Evolutionary conservation across 2,888 invertebrate genomes (phyloP).

Genomic region (Coelinius sp.): DNA sequence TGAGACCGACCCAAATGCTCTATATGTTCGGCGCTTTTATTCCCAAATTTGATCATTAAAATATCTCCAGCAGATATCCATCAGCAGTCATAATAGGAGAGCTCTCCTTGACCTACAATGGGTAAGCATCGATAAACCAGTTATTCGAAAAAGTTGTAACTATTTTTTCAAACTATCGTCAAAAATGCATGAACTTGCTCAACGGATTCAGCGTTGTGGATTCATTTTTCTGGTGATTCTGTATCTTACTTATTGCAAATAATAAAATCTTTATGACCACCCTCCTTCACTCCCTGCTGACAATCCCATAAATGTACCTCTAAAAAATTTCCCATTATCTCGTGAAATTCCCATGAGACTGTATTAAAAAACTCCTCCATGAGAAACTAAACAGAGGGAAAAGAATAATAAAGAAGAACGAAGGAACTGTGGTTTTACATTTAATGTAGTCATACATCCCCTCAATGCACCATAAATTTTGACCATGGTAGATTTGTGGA

Average conservation of each 20-base stretch:
- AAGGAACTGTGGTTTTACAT: conserved; percentile 9
- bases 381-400: not conserved
- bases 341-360: not conserved
- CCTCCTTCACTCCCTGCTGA: not conserved
- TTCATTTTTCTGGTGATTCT: not conserved
- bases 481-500: conserved; percentile 4
- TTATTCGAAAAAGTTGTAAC: not conserved
- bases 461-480: conserved; percentile 29
- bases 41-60: not conserved
- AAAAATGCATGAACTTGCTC: not conserved
- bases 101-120: not conserved
- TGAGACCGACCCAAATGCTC: too few species aligned
- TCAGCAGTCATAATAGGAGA: not conserved
- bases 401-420: not conserved
- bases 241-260: not conserved
- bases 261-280: not conserved
- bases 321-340: not conserved
- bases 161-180: not conserved
- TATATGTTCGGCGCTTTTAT: too few species aligned
- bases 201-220: not conserved
- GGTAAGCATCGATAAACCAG: not conserved
- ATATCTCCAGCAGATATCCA: not conserved
- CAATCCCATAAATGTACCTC: not conserved
- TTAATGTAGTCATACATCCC: conserved; percentile 12
- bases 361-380: not conserved